Base-by-base conservation (phyloP, 2,888 invertebrate genomes). In the Sphaerophoria rueppellii region DNA sequence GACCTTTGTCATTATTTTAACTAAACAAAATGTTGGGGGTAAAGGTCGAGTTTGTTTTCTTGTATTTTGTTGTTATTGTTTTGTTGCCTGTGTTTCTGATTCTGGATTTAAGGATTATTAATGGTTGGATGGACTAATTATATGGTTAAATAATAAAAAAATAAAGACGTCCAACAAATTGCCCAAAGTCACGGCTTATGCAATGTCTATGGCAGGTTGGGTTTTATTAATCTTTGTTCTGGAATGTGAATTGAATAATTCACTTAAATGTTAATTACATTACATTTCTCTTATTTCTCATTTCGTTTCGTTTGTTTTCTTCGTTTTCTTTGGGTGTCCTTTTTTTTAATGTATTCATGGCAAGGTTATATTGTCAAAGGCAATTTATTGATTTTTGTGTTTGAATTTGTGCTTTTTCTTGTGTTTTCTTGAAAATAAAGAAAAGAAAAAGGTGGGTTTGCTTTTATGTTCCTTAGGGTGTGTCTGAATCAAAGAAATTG, bases 91-190 rank as follows among this genome's bases (percentile, higher is more conserved):
- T 2, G 69, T 78, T 14, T 50, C 80, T 40, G 37, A 12, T 43
- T 9, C 11, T n/a, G 63, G 48, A 12, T 60, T 43, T 57, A 60
- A 35, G 78, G 61, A 85, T 83, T 85, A 85, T 76, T 67, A 76
- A 80, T 80, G 83, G 72, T 72, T 55, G 83, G 61, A 57, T 55
- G 55, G 69, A 69, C 76, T 80, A 85, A 85, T 85, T 85, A 85
- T 67, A 85, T 72, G 72, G 76, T 85, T 80, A 76, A 85, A 80
- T 76, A 79, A n/a, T n/a, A 75, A 60, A 65, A 57, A 14, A 73
- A 76, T 72, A 50, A 65, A 76, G 72, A 63, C 76, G 63, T 80
- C 72, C 43, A 40, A 71, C 61, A 57, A 69, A 69, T 71, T 37
- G 72, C 57, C 52, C 16, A 52, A 52, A 54, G 60, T 37, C 72